A percentile compares a stretch with the other conserved stretches of the same genome.
Evolutionary conservation across 30 jellyfish, hydroid and myxozoan genomes (phyloP).

Genomic region (Cassiopea andromeda): DNA sequence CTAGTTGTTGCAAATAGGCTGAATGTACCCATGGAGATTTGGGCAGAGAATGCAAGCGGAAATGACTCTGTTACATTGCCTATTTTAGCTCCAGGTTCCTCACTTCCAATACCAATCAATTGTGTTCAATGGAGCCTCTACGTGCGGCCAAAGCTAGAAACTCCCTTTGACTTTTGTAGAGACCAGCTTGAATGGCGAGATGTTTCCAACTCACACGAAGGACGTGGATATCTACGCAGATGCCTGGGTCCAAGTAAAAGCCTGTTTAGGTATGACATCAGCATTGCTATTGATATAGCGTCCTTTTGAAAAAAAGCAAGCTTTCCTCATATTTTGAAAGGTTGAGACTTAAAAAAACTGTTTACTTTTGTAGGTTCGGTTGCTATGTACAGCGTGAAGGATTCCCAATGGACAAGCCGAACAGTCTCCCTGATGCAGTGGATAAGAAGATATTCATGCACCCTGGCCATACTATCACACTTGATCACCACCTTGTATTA

Average conservation of each 20-base stretch:
- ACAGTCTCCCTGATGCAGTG: slow-evolving; percentile 56
- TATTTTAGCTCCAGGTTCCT: slow-evolving; percentile 48
- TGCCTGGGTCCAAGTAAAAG: slow-evolving; percentile 50
- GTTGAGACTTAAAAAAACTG: neutral
- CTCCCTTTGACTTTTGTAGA: slow-evolving; percentile 66
- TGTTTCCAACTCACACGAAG: slow-evolving; percentile 70
- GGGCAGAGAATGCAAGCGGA: slow-evolving; percentile 72
- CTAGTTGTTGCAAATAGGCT: slow-evolving; percentile 71
- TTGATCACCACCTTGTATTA: slow-evolving; percentile 75
- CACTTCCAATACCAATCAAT: slow-evolving; percentile 83
- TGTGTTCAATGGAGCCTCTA: slow-evolving; percentile 75
- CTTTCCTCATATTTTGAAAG: too few relatives aligned
- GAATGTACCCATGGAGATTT: slow-evolving; percentile 78
- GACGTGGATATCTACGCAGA: slow-evolving; percentile 63
- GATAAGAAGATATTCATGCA: slow-evolving; percentile 61
- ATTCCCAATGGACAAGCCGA: slow-evolving; percentile 72
- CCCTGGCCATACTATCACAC: slow-evolving; percentile 88
- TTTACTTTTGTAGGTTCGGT: slow-evolving; percentile 41
- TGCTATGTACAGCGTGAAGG: slow-evolving; percentile 75
- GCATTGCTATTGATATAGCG: too few relatives aligned
- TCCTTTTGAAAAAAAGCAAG: too few relatives aligned
- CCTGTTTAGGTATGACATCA: slow-evolving; percentile 42
- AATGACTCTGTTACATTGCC: slow-evolving; percentile 60
- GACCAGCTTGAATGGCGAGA: slow-evolving; percentile 87
- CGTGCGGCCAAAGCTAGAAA: slow-evolving; percentile 73